Evolutionary conservation across 2,113 vertebrate genomes (phyloP).

Genomic region (Apodemus speciosus): DNA sequence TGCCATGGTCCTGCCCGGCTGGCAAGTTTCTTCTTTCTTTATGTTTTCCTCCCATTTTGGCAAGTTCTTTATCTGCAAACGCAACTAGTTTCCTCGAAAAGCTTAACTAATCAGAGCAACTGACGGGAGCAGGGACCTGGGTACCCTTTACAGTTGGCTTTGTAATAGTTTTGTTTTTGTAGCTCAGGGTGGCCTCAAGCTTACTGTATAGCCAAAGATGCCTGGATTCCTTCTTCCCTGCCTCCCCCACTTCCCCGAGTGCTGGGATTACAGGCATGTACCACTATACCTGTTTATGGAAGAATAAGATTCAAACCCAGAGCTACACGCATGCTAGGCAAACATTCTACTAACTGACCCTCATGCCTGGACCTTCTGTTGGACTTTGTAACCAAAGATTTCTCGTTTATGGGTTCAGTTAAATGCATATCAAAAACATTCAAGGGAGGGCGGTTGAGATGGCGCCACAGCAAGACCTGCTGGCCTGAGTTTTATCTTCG

Average conservation of each 20-base stretch:
- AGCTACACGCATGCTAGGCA: neutral
- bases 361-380: neutral
- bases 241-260: neutral
- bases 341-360: neutral
- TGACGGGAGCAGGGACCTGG: neutral
- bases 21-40: neutral
- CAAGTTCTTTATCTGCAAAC: neutral
- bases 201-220: neutral
- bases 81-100: neutral
- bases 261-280: neutral
- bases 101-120: neutral
- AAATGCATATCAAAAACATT: neutral
- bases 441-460: neutral
- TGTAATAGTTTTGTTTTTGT: neutral
- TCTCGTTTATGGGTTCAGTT: neutral
- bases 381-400: neutral
- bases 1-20: neutral
- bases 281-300: neutral
- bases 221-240: neutral
- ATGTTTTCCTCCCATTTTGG: neutral
- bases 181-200: neutral
- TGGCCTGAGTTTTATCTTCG: neutral
- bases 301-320: neutral
- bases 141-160: neutral
- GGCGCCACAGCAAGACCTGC: neutral